phyloP scores from a whole-genome alignment of 2,113 vertebrate species.

The Tinamus guttatus region DNA sequence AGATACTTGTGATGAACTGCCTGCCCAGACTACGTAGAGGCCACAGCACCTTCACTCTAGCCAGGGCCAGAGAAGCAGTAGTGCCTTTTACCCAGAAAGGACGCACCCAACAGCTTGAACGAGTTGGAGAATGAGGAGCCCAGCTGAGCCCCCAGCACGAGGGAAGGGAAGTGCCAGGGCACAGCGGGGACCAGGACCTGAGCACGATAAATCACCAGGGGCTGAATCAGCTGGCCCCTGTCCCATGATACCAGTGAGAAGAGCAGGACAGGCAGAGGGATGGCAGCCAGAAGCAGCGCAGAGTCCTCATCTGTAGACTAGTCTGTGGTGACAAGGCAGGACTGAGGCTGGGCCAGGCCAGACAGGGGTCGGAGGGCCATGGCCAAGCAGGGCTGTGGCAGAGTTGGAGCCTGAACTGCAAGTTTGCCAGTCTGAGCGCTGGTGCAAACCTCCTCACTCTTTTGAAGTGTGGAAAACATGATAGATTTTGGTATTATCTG shows the following conservation, averaged over 20 bases:
- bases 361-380: accelerated
- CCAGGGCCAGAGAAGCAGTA: not conserved
- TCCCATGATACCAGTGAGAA: not conserved
- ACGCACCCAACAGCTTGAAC: not conserved
- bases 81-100: not conserved
- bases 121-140: not conserved
- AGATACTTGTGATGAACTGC: not conserved
- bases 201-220: not conserved
- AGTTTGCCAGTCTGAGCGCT: not conserved
- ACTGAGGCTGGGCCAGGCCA: not conserved
- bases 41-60: not conserved
- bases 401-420: not conserved
- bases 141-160: not conserved
- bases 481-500: not conserved
- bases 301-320: not conserved
- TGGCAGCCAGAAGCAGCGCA: not conserved
- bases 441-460: not conserved
- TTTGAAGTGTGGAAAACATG: not conserved
- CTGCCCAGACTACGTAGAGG: not conserved
- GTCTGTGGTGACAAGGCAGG: not conserved
- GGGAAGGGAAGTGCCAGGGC: not conserved
- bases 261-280: not conserved
- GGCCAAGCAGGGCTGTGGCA: not conserved
- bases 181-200: not conserved
- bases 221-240: not conserved